These are phyloP conservation scores for Drepanosiphum platanoidis DNA, from an alignment of 2,888 invertebrate genomes.

Conservation along the genomic window DNA sequence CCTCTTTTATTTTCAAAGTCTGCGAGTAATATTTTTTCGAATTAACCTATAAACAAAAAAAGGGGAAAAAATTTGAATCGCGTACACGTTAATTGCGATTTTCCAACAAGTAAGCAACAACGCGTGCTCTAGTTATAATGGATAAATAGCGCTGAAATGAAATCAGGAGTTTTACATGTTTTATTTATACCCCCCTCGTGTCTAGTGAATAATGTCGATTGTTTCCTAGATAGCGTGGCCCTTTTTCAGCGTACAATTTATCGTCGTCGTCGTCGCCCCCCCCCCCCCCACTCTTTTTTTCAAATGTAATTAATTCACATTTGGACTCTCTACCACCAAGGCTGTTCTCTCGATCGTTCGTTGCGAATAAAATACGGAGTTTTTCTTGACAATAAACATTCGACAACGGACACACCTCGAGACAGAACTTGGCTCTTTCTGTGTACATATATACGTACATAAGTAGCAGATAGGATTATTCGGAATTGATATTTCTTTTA, in stretches of 20 bases:
- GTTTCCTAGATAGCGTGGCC: conserved; percentile 27
- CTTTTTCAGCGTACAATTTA: conserved; percentile 40
- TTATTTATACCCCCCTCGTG: conserved; percentile 38
- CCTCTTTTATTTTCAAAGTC: background rate
- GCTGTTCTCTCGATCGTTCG: conserved; percentile 16
- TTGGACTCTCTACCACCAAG: background rate
- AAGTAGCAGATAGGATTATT: background rate
- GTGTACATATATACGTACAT: background rate
- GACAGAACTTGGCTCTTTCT: background rate
- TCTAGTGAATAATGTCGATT: conserved; percentile 46
- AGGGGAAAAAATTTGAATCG: too few relatives aligned
- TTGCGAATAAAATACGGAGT: conserved; percentile 7
- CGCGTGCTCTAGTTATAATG: conserved; percentile 14
- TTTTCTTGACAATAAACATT: background rate
- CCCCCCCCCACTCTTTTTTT: conserved; percentile 8
- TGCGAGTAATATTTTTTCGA: background rate
- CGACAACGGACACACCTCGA: background rate
- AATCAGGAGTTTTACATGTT: conserved; percentile 27
- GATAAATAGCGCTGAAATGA: conserved; percentile 17
- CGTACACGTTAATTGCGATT: conserved; percentile 6
- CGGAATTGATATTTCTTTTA: background rate
- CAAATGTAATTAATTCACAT: conserved; percentile 38
- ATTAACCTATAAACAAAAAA: conserved; percentile 6
- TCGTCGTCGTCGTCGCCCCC: too few relatives aligned
- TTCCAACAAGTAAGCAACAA: conserved; percentile 30